A percentile compares a stretch with the other conserved stretches of the same genome.
phyloP scores from a whole-genome alignment of 2,888 invertebrate genomes.

The Ashinkailepas kermadecensis region DNA sequence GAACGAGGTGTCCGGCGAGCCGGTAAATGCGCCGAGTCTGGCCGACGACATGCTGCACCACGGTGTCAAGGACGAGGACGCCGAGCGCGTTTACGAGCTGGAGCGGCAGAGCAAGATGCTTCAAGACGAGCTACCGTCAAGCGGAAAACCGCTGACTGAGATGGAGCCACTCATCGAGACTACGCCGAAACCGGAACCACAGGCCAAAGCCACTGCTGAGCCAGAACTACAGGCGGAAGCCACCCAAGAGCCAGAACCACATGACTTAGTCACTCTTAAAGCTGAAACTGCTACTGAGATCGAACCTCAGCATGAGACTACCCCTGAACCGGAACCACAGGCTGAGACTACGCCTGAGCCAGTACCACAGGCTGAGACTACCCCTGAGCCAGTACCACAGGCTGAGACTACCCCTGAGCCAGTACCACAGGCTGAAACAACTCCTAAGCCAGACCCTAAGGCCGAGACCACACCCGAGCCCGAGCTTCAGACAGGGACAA shows the following conservation, averaged over 20 bases:
- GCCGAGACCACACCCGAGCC: neutral
- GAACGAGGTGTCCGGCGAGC: neutral
- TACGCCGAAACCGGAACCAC: neutral
- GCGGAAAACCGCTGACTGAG: neutral
- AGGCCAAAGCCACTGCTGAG: neutral
- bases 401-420: neutral
- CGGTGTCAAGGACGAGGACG: neutral
- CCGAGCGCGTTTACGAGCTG: neutral
- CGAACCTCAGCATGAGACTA: neutral
- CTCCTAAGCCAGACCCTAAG: neutral
- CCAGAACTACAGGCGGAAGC: neutral
- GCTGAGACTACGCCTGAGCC: neutral
- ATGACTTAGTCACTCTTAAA: neutral
- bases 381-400: neutral
- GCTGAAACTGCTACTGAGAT: neutral
- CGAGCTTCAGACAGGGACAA: neutral
- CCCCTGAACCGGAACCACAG: neutral
- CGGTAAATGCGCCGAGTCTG: neutral
- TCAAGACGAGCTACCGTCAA: neutral
- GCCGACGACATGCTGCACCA: neutral
- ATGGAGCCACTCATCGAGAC: neutral
- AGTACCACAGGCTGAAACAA: neutral
- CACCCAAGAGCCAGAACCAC: neutral
- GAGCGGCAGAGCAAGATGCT: neutral
- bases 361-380: neutral